Percentiles rank a stretch among this genome's conserved stretches.
Evolutionary conservation across 2,797 vertebrate species (phyloP).

Genomic region (Hemitrygon akajei): DNA sequence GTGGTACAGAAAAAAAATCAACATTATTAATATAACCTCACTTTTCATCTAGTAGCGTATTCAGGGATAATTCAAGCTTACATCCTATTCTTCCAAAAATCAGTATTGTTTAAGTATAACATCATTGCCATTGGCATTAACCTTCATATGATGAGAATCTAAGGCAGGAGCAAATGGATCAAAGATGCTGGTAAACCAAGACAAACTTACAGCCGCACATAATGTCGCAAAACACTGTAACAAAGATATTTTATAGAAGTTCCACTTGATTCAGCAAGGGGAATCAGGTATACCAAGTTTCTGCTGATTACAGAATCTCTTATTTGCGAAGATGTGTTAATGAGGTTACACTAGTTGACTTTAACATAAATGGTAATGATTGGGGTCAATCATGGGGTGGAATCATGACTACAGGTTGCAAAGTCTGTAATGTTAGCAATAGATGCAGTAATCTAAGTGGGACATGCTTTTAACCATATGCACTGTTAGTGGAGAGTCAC

Average conservation of each 20-base stretch:
- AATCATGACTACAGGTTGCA: neutral
- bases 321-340: too few relatives aligned
- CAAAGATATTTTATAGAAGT: neutral
- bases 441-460: too few relatives aligned
- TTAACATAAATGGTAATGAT: too few relatives aligned
- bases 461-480: neutral
- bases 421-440: neutral
- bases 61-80: neutral
- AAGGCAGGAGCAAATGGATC: neutral
- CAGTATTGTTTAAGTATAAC: neutral
- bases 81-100: neutral
- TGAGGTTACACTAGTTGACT: too few relatives aligned
- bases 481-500: neutral
- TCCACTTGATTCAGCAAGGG: neutral
- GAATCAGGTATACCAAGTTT: neutral
- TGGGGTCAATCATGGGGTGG: too few relatives aligned
- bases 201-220: neutral
- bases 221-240: neutral
- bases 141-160: neutral
- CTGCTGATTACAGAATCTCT: neutral
- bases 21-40: neutral
- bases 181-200: neutral
- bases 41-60: neutral
- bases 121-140: neutral
- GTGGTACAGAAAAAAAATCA: slow-evolving; percentile 28